Evolutionary conservation across 2,888 invertebrate species (phyloP), one percentile per base, ranked within the genome.

Genomic region (Cylindroiulus punctatus): DNA sequence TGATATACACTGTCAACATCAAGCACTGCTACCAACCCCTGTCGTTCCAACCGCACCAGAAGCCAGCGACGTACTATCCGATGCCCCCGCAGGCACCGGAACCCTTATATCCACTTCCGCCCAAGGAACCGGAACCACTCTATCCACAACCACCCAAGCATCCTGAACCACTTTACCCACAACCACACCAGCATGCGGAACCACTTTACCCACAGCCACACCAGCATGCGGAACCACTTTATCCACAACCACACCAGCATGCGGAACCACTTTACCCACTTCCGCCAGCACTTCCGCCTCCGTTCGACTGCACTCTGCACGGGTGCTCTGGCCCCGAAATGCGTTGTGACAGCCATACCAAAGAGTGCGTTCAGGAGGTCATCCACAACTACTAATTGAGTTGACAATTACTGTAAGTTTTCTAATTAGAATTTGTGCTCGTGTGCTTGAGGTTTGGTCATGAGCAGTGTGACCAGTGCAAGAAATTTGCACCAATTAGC

Each of bases 1-100:
- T 65, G 65, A 65, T 65, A 26, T 65, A 65, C 65, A 65, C 65
- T 8, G 65, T 65, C 65, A 65, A 65, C 26, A 65, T 65, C 26
- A 65, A 65, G 65, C 65, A 65, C 65, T 65, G 65, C 26, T 65
- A 65, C 26, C 65, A 65, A n/a, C 65, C 65, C 26, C 4, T 19
- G n/a, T 65, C 65, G 8, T n/a, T 26, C 26, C 7, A 65, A 5
- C 65, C 65, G 10, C 8, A 65, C 10, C 65, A 22, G 10, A 65
- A 65, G 26, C 65, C 65, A 26, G 65, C 65, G 2, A 65, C 26
- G 12, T 65, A 65, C n/a, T 65, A 65, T 26, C 65, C 65, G 7
- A 65, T 65, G 0, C 5, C 8, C 8, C 5, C 65, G 4, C 5
- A 26, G 10, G n/a, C 26, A 26, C 65, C 65, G 8, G 65, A 22